Percentiles rank a stretch among this genome's conserved stretches.
Evolutionary conservation across 2,888 invertebrate genomes (phyloP).

Genomic region (Mythimna lalbum): DNA sequence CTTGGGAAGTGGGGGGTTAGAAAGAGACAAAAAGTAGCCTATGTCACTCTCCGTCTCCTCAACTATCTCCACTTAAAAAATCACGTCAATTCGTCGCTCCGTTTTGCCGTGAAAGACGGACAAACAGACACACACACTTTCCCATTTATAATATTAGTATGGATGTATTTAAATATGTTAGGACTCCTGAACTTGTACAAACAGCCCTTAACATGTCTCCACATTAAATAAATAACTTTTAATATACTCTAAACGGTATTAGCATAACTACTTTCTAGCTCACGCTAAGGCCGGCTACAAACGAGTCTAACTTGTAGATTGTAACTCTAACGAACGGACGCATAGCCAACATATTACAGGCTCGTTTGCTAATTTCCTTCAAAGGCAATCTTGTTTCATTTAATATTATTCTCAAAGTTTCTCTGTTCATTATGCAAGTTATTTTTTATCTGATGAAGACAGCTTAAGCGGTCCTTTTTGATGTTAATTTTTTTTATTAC

Average conservation of each 20-base stretch:
- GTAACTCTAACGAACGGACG: conserved; percentile 31
- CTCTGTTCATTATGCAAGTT: conserved; percentile 25
- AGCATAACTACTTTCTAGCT: conserved; percentile 58
- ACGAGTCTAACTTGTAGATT: conserved; percentile 52
- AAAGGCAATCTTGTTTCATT: conserved; percentile 37
- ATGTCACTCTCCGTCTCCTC: too few species aligned
- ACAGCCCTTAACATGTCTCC: background rate
- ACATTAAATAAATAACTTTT: conserved; percentile 27
- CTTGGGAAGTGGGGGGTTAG: too few species aligned
- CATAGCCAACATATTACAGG: conserved; percentile 9
- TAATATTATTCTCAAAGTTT: conserved; percentile 35
- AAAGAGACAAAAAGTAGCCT: too few species aligned
- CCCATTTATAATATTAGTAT: too few species aligned
- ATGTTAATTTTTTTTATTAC: background rate
- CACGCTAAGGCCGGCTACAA: conserved; percentile 29
- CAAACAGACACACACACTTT: too few species aligned
- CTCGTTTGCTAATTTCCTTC: conserved; percentile 45
- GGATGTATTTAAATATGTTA: too few species aligned
- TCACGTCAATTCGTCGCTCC: too few species aligned
- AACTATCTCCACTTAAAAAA: too few species aligned
- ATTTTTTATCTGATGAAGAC: background rate
- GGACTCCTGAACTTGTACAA: background rate
- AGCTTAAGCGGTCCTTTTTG: conserved; percentile 9
- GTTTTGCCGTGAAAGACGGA: too few species aligned
- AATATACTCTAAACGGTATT: conserved; percentile 28